These are phyloP conservation scores for Pipa parva DNA, from an alignment of 2,113 vertebrate species.

Conservation along the genomic window DNA sequence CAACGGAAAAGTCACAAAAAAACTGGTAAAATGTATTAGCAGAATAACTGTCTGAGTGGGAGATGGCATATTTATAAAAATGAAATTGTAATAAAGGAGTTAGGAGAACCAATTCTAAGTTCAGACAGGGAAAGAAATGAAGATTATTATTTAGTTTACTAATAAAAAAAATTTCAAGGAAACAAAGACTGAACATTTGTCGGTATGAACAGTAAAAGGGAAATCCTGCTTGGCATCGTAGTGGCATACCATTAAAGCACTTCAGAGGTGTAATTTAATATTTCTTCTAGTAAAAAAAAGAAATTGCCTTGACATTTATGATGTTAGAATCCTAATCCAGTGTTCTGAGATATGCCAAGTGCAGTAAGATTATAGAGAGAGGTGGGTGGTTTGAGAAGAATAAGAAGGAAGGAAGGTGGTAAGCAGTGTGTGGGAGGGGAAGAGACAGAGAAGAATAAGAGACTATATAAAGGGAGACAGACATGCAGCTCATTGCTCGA, in stretches of 20 bases:
- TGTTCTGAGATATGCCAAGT: slow-evolving; percentile 43
- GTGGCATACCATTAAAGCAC: neutral
- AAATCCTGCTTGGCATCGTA: neutral
- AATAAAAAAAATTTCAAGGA: too few species aligned
- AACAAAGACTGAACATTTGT: too few species aligned
- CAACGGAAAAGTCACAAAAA: too few species aligned
- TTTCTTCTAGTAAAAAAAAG: neutral
- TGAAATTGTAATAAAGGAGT: too few species aligned
- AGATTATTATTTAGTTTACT: too few species aligned
- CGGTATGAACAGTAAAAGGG: too few species aligned
- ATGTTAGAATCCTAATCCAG: slow-evolving; percentile 26
- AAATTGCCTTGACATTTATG: neutral
- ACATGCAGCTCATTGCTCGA: neutral
- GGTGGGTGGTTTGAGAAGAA: slow-evolving; percentile 29
- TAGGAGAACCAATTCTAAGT: too few species aligned
- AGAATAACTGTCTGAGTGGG: too few species aligned
- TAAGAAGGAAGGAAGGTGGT: neutral
- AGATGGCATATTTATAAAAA: too few species aligned
- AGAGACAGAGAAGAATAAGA: neutral
- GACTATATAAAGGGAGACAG: neutral
- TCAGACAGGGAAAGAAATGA: too few species aligned
- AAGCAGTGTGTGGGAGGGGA: slow-evolving; percentile 15
- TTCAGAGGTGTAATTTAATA: neutral
- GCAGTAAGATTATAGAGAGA: neutral
- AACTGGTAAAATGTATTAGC: too few species aligned